These are phyloP conservation scores for Chymomyza caudatula DNA, from an alignment of 2,888 invertebrate species.

Conservation along the genomic window DNA sequence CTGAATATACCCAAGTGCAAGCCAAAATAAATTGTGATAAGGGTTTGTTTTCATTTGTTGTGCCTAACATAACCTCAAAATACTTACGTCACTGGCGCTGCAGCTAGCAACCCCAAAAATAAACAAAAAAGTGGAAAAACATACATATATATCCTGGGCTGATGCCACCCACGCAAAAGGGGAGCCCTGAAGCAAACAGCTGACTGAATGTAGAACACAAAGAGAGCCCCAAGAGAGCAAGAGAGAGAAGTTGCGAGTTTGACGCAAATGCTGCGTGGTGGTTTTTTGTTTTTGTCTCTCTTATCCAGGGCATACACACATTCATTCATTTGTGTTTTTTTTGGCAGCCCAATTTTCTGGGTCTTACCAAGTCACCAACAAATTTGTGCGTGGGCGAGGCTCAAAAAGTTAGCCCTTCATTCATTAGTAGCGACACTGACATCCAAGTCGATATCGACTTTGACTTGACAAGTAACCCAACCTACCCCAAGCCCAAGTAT, in stretches of 20 bases:
- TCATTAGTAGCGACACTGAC: no score
- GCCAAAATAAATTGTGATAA: background rate
- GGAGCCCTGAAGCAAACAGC: background rate
- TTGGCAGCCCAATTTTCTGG: background rate
- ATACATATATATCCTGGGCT: background rate
- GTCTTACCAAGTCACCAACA: background rate
- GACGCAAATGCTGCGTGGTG: background rate
- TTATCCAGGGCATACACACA: no score
- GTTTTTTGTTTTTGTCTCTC: background rate
- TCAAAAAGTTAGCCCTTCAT: background rate
- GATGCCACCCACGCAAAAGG: background rate
- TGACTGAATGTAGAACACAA: background rate
- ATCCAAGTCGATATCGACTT: no score
- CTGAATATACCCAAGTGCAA: background rate
- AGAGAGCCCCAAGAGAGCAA: background rate
- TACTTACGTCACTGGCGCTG: constrained; percentile 4
- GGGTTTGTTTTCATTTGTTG: background rate
- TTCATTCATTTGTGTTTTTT: background rate
- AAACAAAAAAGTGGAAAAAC: background rate
- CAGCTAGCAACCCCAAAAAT: background rate
- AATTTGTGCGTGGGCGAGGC: constrained; percentile 2
- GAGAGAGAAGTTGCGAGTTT: background rate
- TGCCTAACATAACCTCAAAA: constrained; percentile 8
- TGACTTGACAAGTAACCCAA: no score
- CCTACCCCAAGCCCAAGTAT: no score